Conservation (phyloP, 2,113 vertebrate genomes). For the Cochlearius cochlearius region DNA sequence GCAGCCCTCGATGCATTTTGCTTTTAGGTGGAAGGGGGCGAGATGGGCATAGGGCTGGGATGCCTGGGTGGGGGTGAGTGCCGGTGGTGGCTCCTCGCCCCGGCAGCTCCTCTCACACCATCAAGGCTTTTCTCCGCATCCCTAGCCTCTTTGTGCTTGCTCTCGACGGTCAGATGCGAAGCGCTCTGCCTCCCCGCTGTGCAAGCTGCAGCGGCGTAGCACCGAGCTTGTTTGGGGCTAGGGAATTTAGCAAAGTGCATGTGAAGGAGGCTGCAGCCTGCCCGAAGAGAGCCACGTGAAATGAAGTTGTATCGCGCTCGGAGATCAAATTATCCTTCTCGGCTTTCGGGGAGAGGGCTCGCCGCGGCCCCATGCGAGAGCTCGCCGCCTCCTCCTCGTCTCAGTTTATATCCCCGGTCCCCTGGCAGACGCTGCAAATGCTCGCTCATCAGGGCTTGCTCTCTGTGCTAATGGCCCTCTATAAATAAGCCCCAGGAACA, state of each 20-base stretch:
- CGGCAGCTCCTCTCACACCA: too few species aligned
- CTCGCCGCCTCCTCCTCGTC: background rate
- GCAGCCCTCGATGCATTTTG: fast-evolving
- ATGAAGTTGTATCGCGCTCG: background rate
- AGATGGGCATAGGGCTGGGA: background rate
- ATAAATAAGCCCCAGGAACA: constrained; percentile 46
- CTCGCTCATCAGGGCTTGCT: constrained; percentile 12
- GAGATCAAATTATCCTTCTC: constrained; percentile 32
- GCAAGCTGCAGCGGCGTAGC: background rate
- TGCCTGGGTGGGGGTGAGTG: fast-evolving
- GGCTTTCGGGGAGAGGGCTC: background rate
- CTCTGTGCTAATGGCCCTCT: constrained; percentile 21
- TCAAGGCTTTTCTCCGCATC: background rate
- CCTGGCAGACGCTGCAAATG: background rate
- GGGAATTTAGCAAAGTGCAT: constrained; percentile 11
- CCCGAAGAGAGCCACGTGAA: background rate
- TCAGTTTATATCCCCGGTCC: background rate
- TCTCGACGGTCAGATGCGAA: fast-evolving
- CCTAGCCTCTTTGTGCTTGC: background rate
- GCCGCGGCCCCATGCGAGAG: background rate
- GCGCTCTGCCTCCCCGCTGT: background rate
- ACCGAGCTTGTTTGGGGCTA: background rate
- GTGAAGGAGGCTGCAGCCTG: constrained; percentile 33
- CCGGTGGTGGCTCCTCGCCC: too few species aligned
- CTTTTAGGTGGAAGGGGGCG: background rate